Base-by-base conservation (phyloP, 2,888 invertebrate genomes). In the Acanthosepion esculentum region DNA sequence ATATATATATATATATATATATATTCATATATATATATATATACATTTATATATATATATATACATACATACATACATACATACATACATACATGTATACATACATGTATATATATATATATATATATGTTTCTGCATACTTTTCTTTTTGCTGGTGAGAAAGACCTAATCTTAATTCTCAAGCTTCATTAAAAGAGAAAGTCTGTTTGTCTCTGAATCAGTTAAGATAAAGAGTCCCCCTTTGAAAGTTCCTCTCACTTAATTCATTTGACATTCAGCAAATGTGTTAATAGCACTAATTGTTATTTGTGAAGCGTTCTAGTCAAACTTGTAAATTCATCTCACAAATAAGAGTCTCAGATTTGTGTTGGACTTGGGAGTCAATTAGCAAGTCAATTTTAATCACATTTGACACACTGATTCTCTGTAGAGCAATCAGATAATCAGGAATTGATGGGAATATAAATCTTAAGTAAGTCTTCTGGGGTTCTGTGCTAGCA, bases 211-310 rank as follows among this genome's bases (percentile, higher is more conserved):
- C n/a, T 78, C 78, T 33, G 23, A 33, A 10, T 10, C n/a, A n/a
- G 78, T 78, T 78, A 78, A n/a, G 78, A 78, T 33, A 78, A 78
- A 33, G 78, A 78, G n/a, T 7, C 78, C n/a, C n/a, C n/a, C 78
- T 78, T 78, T 78, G 78, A 33, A 78, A 78, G n/a, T 78, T 78
- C 12, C 78, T 78, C 18, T 78, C 78, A 33, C n/a, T 33, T 78
- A 78, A 78, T 78, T 78, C 78, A 78, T 78, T 78, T 78, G 78
- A 78, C 78, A 78, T 78, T 78, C 78, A 78, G n/a, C n/a, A 78
- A 78, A 78, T 78, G 78, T 78, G 78, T 78, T 78, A 78, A 78
- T 78, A n/a, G n/a, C 78, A 33, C n/a, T 78, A 78, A 78, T 78
- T 78, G 78, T 78, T 78, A 78, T 78, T 78, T 78, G 78, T 33